Base-by-base conservation (phyloP, 2,888 invertebrate species). In the Habroteleia sp. region DNA sequence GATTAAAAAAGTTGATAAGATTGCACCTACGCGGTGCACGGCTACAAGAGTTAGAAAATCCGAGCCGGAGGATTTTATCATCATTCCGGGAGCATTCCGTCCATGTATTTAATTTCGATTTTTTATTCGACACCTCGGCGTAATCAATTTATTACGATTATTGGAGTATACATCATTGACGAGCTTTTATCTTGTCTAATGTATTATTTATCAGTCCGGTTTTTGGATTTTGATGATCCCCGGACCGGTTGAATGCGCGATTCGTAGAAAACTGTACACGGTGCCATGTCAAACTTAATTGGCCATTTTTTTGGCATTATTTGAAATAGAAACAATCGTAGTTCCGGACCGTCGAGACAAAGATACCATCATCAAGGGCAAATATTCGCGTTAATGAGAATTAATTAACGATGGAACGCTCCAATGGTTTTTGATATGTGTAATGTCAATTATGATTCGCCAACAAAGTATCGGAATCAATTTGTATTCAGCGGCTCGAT, bases 1-100 rank as follows among this genome's bases (percentile, higher is more conserved):
- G 74, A 74, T 74, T 74, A 74, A 74, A 73, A 74, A 66, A 20
- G 16, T 31, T 58, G 74, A 74, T 74, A 74, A 74, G 68, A 68
- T 74, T 48, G 33, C 74, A 62, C 65, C 54, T 46, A 60, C 74
- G 54, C 68, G 54, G 50, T 14, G 31, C 42, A 13, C 41, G 41
- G 54, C 11, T 52, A 74, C 66, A 60, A 54, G 54, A 62, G 65
- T 46, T 39, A 37, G 50, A 46, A 66, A 58, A 65, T 23, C 46
- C 52, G 60, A 73, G 33, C 13, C 16, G 25, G 46, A 16, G 46
- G 62, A 62, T 58, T 74, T 48, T 74, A 68, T 74, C 73, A 52
- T 44, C 52, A 62, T 63, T 52, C 41, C 62, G 29, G 48, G 23
- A 72, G 56, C 72, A 63, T 56, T 56, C 46, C 54, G 20, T 31